Base-by-base conservation (phyloP, 2,888 invertebrate species). In the Leptinotarsa juncta region DNA sequence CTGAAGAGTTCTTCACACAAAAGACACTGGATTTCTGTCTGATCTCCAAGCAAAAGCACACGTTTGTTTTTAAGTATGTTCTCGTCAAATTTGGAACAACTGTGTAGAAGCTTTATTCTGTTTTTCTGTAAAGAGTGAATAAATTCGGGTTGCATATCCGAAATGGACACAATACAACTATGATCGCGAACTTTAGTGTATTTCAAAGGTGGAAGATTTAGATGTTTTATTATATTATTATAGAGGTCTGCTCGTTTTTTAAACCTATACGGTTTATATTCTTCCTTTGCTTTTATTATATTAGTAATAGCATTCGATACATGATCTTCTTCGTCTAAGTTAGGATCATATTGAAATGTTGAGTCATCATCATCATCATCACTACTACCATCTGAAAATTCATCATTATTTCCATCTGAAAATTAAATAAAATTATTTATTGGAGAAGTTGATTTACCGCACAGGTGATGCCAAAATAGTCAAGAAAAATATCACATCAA, bases 51-150 rank as follows among this genome's bases (percentile, higher is more conserved):
- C 14, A 68, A 16, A 3, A 68, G 2, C 12, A 68, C 68, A 18
- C 68, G 42, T 55, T 68, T 68, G 18, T 68, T 68, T 1, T n/a
- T 51, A 18, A 55, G 53, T n/a, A 68, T 18, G 42, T 68, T 55
- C 3, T 68, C 55, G 20, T 68, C 53, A 7, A 55, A 55, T 32
- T 68, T 68, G 4, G 26, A n/a, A 42, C 68, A 68, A 20, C 55
- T 55, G 42, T 68, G 68, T 26, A 68, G 18, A 7, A 68, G 55
- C 1, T 10, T 32, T n/a, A 68, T 55, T n/a, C 42, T 55, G 20
- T 42, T 42, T 42, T 53, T 2, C 20, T 68, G 68, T 15, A 68
- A 10, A 10, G 68, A 32, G 2, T 42, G 5, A 12, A 68, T 50
- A 14, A 42, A 55, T 10, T 68, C 32, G 12, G 68, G 68, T 42